Conservation (phyloP, 2,113 vertebrate genomes). For the Cinclus mexicanus region DNA sequence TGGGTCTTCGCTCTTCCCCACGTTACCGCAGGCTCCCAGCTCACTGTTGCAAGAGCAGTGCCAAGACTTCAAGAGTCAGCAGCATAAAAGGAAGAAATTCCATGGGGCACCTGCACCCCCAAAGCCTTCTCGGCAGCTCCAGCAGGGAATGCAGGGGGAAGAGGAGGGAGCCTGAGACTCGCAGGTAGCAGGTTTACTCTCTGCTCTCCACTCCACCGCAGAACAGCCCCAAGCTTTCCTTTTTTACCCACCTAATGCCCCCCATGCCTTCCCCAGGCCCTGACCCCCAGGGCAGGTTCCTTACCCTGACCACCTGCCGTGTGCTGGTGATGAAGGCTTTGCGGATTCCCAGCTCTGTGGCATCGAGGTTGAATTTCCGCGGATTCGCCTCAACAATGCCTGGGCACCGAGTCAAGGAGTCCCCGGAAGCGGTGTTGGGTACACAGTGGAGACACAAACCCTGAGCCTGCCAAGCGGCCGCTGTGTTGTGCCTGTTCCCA, state of each 20-base stretch:
- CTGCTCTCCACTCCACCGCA: background rate
- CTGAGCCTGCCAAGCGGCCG: rapidly evolving
- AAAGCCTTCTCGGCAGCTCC: background rate
- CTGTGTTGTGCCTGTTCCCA: background rate
- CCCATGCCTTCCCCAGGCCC: background rate
- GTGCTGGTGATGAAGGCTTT: conserved; percentile 94
- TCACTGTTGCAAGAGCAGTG: background rate
- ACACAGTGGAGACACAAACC: background rate
- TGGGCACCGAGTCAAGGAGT: conserved; percentile 76
- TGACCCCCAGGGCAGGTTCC: background rate
- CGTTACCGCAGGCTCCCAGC: background rate
- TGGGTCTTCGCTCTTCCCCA: background rate
- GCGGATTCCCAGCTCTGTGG: conserved; percentile 86
- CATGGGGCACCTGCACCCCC: background rate
- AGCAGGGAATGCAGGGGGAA: rapidly evolving
- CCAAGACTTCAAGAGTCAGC: background rate
- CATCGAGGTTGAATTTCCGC: conserved; percentile 94
- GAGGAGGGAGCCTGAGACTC: background rate
- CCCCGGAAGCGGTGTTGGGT: rapidly evolving
- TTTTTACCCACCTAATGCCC: background rate
- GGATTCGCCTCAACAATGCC: conserved; percentile 97
- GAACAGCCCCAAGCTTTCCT: background rate
- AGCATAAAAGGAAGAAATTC: background rate
- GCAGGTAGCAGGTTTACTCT: background rate
- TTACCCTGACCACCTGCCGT: conserved; percentile 89